Percentiles rank a stretch among this genome's conserved stretches.
These are phyloP conservation scores for Meriones psammophilus DNA, from an alignment of 2,797 vertebrate genomes.

Conservation along the genomic window DNA sequence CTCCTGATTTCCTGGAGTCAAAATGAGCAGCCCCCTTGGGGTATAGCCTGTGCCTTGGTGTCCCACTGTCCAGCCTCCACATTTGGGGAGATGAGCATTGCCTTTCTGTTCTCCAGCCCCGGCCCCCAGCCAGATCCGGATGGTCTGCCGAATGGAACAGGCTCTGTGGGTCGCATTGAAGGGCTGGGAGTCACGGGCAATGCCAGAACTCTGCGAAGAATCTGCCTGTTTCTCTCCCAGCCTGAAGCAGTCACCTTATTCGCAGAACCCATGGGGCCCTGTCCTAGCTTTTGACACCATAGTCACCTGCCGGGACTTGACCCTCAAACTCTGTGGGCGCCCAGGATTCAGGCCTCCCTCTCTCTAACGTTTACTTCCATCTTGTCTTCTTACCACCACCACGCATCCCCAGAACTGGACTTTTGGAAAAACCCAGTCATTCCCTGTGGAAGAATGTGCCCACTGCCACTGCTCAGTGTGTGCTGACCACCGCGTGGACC, in stretches of 20 bases:
- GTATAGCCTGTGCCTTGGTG: not conserved
- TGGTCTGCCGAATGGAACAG: not conserved
- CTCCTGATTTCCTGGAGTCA: not conserved
- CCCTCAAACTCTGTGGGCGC: not conserved
- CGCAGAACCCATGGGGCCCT: not conserved
- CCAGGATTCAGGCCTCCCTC: not conserved
- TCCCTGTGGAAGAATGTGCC: too few species aligned
- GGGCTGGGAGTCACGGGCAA: not conserved
- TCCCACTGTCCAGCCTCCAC: not conserved
- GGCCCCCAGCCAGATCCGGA: not conserved
- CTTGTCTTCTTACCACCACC: not conserved
- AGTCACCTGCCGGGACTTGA: not conserved
- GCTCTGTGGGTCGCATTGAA: not conserved
- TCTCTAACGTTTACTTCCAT: not conserved
- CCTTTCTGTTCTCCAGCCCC: not conserved
- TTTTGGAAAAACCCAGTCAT: not conserved
- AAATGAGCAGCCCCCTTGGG: not conserved
- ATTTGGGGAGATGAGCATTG: fast-evolving
- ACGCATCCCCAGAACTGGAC: not conserved
- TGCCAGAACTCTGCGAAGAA: not conserved
- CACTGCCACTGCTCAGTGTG: not conserved
- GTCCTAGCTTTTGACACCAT: not conserved
- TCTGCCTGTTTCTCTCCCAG: not conserved
- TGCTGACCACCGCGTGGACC: conserved; percentile 64
- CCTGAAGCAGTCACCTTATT: not conserved